phyloP scores from a whole-genome alignment of 1,140 invertebrate species.

The Dryas iulia region DNA sequence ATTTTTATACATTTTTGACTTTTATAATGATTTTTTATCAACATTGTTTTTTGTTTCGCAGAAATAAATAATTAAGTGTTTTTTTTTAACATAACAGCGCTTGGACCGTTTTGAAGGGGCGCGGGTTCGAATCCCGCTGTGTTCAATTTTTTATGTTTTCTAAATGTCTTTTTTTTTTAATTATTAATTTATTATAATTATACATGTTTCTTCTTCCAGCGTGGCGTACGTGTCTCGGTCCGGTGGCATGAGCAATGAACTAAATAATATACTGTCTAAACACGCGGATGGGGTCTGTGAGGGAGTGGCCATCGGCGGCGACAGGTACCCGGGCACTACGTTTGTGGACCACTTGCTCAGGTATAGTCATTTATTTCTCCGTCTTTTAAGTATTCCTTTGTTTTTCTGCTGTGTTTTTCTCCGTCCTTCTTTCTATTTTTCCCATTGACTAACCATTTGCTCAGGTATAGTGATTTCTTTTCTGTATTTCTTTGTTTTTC shows the following conservation, averaged over 20 bases:
- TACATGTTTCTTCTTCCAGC: conserved; percentile 80
- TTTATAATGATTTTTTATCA: too few species aligned
- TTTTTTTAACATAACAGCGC: too few species aligned
- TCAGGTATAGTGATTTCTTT: conserved; percentile 86
- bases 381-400: too few species aligned
- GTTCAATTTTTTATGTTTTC: too few species aligned
- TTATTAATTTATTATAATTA: not conserved
- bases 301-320: conserved; percentile 99
- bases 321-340: conserved; percentile 98
- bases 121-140: too few species aligned
- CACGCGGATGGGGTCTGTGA: conserved; percentile 98
- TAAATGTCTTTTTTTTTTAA: not conserved
- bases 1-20: too few species aligned
- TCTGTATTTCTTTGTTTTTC: conserved; percentile 84
- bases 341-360: conserved; percentile 99
- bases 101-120: too few species aligned
- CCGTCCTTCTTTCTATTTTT: too few species aligned
- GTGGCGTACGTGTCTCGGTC: conserved; percentile 99
- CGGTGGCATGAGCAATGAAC: conserved; percentile 99
- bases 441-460: conserved; percentile 98
- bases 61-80: too few species aligned
- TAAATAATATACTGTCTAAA: conserved; percentile 99
- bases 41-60: too few species aligned
- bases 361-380: conserved; percentile 82
- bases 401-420: too few species aligned